phyloP scores from a whole-genome alignment of 1,140 invertebrate genomes.

The Drosophila malerkotliana region DNA sequence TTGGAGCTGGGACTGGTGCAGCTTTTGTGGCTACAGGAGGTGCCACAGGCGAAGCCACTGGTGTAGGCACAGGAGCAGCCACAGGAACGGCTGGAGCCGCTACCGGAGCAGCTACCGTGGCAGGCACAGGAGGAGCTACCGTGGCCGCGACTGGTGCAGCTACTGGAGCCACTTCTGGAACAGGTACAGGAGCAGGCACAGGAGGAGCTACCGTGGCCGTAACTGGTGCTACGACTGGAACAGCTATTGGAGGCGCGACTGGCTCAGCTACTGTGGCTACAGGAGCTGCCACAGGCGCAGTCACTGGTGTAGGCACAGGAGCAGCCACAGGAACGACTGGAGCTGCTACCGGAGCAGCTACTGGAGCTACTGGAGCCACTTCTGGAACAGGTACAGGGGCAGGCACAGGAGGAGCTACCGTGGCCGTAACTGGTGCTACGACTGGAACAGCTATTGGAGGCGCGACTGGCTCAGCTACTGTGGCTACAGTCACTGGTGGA shows the following conservation, averaged over 20 bases:
- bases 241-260: neutral
- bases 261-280: neutral
- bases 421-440: neutral
- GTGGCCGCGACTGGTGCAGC: neutral
- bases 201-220: neutral
- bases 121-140: neutral
- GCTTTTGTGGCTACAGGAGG: neutral
- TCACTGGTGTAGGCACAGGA: neutral
- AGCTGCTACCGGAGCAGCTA: neutral
- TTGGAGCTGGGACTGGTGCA: neutral
- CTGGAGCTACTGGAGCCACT: neutral
- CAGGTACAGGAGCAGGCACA: neutral
- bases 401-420: neutral
- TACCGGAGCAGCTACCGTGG: neutral
- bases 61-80: neutral
- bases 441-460: too few species aligned
- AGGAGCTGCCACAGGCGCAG: neutral
- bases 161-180: neutral
- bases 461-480: neutral
- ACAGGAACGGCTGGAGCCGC: neutral
- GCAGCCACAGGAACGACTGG: neutral
- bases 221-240: neutral
- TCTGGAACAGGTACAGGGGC: neutral
- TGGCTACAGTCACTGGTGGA: neutral
- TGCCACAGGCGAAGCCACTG: neutral